These are phyloP conservation scores for Hyla sarda DNA, from an alignment of 2,113 vertebrate species.

Conservation along the genomic window DNA sequence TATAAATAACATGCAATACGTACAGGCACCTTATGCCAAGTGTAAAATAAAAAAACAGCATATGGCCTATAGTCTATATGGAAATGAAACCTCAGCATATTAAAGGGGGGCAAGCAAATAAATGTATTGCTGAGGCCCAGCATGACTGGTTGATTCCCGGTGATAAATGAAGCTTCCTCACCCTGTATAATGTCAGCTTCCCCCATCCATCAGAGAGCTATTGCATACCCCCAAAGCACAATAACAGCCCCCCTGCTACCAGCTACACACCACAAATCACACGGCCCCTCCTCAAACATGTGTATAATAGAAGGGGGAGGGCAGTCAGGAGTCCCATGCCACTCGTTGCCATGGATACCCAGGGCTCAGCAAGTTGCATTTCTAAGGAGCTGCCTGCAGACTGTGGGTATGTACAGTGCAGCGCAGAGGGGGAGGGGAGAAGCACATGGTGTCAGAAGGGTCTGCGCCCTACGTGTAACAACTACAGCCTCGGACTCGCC, in stretches of 20 bases:
- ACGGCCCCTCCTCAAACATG: conserved; percentile 40
- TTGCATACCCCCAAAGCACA: conserved; percentile 54
- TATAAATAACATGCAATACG: no score
- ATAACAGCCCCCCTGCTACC: conserved; percentile 44
- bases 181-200: conserved; percentile 41
- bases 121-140: conserved; percentile 10
- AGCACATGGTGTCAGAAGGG: background rate
- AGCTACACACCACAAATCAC: conserved; percentile 55
- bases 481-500: background rate
- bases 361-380: conserved; percentile 58
- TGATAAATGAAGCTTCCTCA: conserved; percentile 43
- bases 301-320: conserved; percentile 54
- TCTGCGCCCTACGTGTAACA: background rate
- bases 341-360: conserved; percentile 53
- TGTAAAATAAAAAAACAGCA: background rate
- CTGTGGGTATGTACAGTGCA: conserved; percentile 36
- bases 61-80: background rate
- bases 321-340: conserved; percentile 51
- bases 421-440: conserved; percentile 39
- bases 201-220: conserved; percentile 53
- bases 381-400: conserved; percentile 47
- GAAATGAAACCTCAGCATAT: conserved; percentile 34
- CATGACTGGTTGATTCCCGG: conserved; percentile 19
- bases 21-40: background rate
- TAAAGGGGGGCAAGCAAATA: conserved; percentile 7